These are phyloP conservation scores for Porites divaricata DNA, from an alignment of 92 coral and sea anemone genomes.

Conservation along the genomic window DNA sequence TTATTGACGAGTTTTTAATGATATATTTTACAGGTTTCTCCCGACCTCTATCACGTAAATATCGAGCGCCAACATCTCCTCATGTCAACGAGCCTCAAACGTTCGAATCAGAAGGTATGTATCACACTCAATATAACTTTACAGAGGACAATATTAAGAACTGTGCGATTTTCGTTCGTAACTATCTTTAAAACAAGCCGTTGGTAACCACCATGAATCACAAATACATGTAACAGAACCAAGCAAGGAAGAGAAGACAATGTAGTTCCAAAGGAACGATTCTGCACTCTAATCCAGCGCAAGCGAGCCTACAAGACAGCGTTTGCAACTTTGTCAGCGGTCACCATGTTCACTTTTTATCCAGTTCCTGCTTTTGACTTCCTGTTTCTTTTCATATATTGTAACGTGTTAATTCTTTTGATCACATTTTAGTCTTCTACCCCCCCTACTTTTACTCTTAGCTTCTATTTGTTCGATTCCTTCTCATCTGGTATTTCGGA, in stretches of 20 bases:
- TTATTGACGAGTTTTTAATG: no score
- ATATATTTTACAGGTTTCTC: no score
- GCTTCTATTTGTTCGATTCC: background rate
- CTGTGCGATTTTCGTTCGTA: no score
- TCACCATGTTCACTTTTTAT: constrained; percentile 10
- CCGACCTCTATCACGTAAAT: no score
- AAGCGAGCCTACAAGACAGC: constrained; percentile 29
- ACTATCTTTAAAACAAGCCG: no score
- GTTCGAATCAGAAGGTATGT: no score
- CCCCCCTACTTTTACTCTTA: background rate
- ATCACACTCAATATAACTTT: no score
- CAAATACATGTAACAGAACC: background rate
- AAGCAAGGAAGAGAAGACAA: background rate
- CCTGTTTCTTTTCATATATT: constrained; percentile 15
- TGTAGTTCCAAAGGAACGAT: background rate
- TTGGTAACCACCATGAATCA: no score
- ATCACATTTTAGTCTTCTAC: background rate
- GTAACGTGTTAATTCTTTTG: constrained; percentile 7
- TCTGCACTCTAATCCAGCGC: background rate
- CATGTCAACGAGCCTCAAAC: no score
- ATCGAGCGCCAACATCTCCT: no score
- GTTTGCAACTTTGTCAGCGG: constrained; percentile 17
- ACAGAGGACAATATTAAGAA: no score
- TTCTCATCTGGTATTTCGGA: no score
- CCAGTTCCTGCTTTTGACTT: constrained; percentile 35